phyloP scores from a whole-genome alignment of 2,888 invertebrate genomes.

The Eupithecia tripunctaria region DNA sequence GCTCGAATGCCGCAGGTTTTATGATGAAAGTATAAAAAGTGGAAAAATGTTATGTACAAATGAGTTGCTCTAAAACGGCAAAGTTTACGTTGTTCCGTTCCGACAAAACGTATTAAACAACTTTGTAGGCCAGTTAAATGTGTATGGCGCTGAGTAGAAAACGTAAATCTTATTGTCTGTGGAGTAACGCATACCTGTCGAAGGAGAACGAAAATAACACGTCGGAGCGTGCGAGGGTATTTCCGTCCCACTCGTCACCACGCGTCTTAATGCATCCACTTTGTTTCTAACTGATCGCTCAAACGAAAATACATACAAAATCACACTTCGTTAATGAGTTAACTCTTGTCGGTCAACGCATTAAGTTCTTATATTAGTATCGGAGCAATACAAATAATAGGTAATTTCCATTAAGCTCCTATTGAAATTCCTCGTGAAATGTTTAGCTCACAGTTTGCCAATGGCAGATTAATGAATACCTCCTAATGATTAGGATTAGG shows the following conservation, averaged over 20 bases:
- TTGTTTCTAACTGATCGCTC: slow-evolving; percentile 36
- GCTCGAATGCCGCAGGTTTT: slow-evolving; percentile 27
- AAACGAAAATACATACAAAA: slow-evolving; percentile 36
- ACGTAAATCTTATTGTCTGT: slow-evolving; percentile 50
- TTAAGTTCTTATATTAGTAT: background rate
- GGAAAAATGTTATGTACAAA: slow-evolving; percentile 33
- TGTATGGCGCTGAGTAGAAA: slow-evolving; percentile 46
- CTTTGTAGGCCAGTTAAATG: slow-evolving; percentile 45
- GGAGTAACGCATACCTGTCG: slow-evolving; percentile 69
- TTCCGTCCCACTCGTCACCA: slow-evolving; percentile 54
- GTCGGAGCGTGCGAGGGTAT: slow-evolving; percentile 58
- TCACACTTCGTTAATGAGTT: slow-evolving; percentile 29
- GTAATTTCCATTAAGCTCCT: background rate
- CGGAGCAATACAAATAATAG: background rate
- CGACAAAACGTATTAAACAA: slow-evolving; percentile 38
- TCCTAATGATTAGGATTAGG: slow-evolving; percentile 23
- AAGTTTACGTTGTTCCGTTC: slow-evolving; percentile 42
- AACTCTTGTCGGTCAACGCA: slow-evolving; percentile 5
- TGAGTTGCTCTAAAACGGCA: slow-evolving; percentile 26
- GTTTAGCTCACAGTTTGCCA: slow-evolving; percentile 15
- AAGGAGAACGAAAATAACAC: slow-evolving; percentile 67
- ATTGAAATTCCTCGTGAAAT: background rate
- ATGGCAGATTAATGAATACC: slow-evolving; percentile 46
- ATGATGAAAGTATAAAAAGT: slow-evolving; percentile 25
- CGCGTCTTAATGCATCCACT: slow-evolving; percentile 45